A percentile compares a stretch with the other conserved stretches of the same genome.
Conservation (phyloP, 1,140 invertebrate genomes). For the Drosophila ficusphila region DNA sequence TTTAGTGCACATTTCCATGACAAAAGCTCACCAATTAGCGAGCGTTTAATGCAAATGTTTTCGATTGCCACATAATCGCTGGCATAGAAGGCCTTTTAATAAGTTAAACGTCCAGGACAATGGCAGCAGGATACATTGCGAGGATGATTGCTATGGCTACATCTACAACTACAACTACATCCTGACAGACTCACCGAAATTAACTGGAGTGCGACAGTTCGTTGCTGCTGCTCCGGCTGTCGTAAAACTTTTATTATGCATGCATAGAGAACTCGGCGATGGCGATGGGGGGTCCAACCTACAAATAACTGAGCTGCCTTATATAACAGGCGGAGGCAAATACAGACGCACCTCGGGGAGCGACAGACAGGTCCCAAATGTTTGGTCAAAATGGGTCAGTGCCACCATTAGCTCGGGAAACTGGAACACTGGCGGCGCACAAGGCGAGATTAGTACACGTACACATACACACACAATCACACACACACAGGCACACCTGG, state of each 20-base stretch:
- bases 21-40: conserved; percentile 75
- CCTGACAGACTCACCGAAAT: conserved; percentile 12
- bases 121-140: conserved; percentile 4
- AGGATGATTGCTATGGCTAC: conserved; percentile 7
- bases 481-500: conserved; percentile 21
- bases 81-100: conserved; percentile 58
- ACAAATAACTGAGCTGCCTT: conserved; percentile 14
- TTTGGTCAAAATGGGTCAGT: conserved; percentile 61
- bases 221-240: conserved; percentile 8
- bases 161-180: not conserved
- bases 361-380: conserved; percentile 48
- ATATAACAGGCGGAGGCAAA: conserved; percentile 8
- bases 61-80: conserved; percentile 58
- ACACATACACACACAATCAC: conserved; percentile 14
- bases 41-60: conserved; percentile 72
- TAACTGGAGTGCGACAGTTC: conserved; percentile 30
- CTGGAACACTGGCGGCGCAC: conserved; percentile 22
- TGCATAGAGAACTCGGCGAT: conserved; percentile 22
- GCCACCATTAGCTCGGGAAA: conserved; percentile 55
- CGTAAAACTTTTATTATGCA: conserved; percentile 66
- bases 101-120: conserved; percentile 51
- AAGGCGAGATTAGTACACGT: conserved; percentile 36
- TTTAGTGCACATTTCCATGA: conserved; percentile 69
- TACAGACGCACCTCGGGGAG: conserved; percentile 51
- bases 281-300: not conserved